These are phyloP conservation scores for Pedetes capensis DNA, from an alignment of 2,113 vertebrate species.

Conservation along the genomic window DNA sequence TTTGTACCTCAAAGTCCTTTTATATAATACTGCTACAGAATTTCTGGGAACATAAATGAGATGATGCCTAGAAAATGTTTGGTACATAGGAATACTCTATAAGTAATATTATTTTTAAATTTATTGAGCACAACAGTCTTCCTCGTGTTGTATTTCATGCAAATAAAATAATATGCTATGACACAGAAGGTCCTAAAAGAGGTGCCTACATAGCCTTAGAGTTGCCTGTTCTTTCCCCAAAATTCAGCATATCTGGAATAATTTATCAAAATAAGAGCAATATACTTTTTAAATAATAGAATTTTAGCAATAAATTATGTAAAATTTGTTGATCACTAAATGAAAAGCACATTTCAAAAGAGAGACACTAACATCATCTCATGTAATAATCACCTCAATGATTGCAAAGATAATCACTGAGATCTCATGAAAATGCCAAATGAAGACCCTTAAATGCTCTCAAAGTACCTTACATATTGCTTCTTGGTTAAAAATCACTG, in stretches of 20 bases:
- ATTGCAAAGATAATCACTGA: background rate
- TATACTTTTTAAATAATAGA: background rate
- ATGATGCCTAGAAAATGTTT: background rate
- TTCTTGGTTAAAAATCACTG: background rate
- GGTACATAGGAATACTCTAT: background rate
- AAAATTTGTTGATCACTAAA: background rate
- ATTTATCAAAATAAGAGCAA: conserved; percentile 7
- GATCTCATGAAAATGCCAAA: background rate
- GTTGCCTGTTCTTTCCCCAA: background rate
- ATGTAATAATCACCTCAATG: background rate
- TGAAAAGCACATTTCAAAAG: background rate
- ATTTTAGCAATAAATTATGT: background rate
- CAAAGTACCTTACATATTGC: background rate
- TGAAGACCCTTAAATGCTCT: background rate
- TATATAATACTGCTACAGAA: background rate
- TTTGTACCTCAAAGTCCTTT: background rate
- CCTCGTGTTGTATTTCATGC: background rate
- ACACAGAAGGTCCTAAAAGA: background rate
- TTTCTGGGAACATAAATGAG: background rate
- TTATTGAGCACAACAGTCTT: background rate
- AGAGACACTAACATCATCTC: background rate
- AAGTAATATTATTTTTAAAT: background rate
- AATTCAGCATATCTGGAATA: background rate
- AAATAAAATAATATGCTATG: background rate
- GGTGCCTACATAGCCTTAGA: background rate